Base-by-base conservation (phyloP, 2,888 invertebrate genomes). In the Tenthredo livida region DNA sequence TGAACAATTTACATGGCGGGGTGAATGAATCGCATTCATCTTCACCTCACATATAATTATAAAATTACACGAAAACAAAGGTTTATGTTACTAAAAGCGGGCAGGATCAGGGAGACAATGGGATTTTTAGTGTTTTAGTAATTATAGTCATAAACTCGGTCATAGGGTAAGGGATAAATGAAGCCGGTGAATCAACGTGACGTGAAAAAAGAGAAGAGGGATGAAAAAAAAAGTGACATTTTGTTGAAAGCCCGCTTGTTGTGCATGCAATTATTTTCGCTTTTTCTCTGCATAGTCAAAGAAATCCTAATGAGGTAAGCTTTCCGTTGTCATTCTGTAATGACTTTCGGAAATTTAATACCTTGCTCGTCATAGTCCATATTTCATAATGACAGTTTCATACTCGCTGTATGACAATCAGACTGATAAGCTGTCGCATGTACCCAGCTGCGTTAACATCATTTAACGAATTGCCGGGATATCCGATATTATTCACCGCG, bases 371-470 rank as follows among this genome's bases (percentile, higher is more conserved):
- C 6, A 67, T 33, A 17, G 33, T 25, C 67, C 17, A 33, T 67
- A 33, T 67, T 67, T 67, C 29, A 33, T 67, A 33, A 67, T 33
- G 67, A 67, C 33, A 29, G 25, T 67, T 67, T 67, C 67, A 15
- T 67, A 33, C 33, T 67, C 67, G 33, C 15, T 67, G 33, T 29
- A 33, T 10, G 67, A 67, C 67, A 67, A 67, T 67, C 67, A 67
- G 33, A 67, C 17, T 67, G 33, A 67, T 67, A 33, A 67, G 67
- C 67, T 67, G 67, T 67, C 67, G 67, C 67, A 33, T 67, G 33
- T 67, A 67, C 67, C 15, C 67, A 67, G 33, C 67, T 67, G 67
- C 67, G 67, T 67, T 67, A 33, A 67, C 67, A 67, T 33, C 29
- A 25, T 33, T 33, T 67, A 67, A 67, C 67, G 25, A 67, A 67